phyloP scores from a whole-genome alignment of 1,140 invertebrate species.

The Drosophila simulans region DNA sequence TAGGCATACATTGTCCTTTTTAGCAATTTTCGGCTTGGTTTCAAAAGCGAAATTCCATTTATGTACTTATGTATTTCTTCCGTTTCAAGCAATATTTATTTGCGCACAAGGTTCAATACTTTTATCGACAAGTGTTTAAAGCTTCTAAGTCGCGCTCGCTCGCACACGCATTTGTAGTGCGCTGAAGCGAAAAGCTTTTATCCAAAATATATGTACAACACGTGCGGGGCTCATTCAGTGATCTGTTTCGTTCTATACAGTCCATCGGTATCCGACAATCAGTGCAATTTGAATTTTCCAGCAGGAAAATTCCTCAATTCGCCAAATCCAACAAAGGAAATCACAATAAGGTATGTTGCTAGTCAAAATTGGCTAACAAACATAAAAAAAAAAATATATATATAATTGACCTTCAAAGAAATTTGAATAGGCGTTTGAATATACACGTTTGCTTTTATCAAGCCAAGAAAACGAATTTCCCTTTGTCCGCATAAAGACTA shows the following conservation, averaged over 20 bases:
- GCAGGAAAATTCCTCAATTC: background rate
- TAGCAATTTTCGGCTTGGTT: no score
- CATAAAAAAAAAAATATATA: background rate
- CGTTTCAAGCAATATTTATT: no score
- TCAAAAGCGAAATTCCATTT: background rate
- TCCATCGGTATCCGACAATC: constrained; percentile 21
- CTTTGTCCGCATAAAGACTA: background rate
- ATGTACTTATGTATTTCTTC: background rate
- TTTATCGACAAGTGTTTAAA: constrained; percentile 5
- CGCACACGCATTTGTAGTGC: constrained; percentile 4
- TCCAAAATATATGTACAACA: constrained; percentile 40
- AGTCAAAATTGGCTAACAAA: constrained; percentile 1
- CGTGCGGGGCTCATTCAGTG: constrained; percentile 25
- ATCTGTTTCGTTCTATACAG: constrained; percentile 21
- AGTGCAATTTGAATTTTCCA: constrained; percentile 33
- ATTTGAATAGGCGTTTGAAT: constrained; percentile 2
- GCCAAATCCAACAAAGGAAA: background rate
- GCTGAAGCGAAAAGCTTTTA: constrained; percentile 46
- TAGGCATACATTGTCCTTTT: no score
- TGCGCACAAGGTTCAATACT: background rate
- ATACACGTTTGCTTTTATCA: constrained; percentile 1
- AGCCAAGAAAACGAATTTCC: background rate
- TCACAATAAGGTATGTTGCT: constrained; percentile 47
- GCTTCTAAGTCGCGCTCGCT: constrained; percentile 51
- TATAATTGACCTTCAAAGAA: background rate